Percentiles rank a stretch among this genome's conserved stretches.
Conservation (phyloP, 2,888 invertebrate species). For the Hyposoter dolosus region DNA sequence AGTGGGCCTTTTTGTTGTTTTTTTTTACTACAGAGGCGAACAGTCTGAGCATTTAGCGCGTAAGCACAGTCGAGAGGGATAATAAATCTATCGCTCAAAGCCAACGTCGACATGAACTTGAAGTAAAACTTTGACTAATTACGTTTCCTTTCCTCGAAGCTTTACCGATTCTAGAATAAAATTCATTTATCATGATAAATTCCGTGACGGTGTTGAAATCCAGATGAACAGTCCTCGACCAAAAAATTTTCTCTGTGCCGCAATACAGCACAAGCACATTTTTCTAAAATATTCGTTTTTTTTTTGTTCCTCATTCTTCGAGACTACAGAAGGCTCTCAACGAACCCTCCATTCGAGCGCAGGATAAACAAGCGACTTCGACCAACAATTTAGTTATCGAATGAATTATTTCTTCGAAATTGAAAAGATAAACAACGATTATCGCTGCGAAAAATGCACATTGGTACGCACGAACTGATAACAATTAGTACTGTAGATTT, state of each 20-base stretch:
- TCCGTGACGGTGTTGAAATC: constrained; percentile 23
- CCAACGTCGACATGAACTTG: constrained; percentile 8
- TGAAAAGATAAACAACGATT: constrained; percentile 23
- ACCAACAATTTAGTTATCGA: constrained; percentile 33
- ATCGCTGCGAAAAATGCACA: constrained; percentile 49
- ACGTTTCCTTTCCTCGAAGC: constrained; percentile 15
- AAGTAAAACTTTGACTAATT: constrained; percentile 20
- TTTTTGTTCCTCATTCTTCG: constrained; percentile 1
- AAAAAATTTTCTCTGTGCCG: constrained; percentile 4
- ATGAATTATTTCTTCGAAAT: constrained; percentile 21
- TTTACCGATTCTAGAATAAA: constrained; percentile 30
- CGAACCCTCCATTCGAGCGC: constrained; percentile 6
- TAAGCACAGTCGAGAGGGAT: constrained; percentile 30
- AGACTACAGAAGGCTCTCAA: constrained; percentile 39
- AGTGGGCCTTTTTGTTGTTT: constrained; percentile 12
- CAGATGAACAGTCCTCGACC: not conserved
- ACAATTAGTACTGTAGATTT: constrained; percentile 42
- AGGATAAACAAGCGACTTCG: constrained; percentile 27
- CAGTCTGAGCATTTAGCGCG: constrained; percentile 42
- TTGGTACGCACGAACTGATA: constrained; percentile 51
- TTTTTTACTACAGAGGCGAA: constrained; percentile 31
- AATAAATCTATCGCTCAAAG: constrained; percentile 27
- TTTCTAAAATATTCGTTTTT: constrained; percentile 33
- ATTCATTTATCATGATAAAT: constrained; percentile 37
- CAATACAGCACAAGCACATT: constrained; percentile 36